Evolutionary conservation across 2,797 vertebrate genomes (phyloP).

Genomic region (Enteromius mattozi): DNA sequence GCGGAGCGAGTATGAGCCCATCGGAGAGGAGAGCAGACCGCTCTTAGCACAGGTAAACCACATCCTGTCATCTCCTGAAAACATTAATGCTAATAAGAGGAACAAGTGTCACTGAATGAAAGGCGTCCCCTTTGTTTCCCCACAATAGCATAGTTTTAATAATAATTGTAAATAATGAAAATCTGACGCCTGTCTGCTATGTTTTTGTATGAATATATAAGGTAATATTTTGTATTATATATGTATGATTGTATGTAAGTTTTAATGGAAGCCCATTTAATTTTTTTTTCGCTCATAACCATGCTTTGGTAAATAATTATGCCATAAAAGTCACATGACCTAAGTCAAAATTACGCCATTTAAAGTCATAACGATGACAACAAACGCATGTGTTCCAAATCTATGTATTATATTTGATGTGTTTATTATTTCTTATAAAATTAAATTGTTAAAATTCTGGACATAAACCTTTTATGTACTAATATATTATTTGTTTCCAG

Average conservation of each 20-base stretch:
- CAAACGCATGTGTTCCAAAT: no score
- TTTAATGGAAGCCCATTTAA: neutral
- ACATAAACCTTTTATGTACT: no score
- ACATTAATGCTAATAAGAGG: neutral
- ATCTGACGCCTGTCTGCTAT: neutral
- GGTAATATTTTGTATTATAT: neutral
- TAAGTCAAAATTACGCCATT: neutral
- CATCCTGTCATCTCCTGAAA: neutral
- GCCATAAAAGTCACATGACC: neutral
- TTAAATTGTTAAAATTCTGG: neutral
- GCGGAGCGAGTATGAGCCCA: conserved; percentile 29
- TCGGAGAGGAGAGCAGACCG: conserved; percentile 21
- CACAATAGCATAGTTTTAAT: neutral
- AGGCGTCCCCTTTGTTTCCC: neutral
- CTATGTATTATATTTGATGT: no score
- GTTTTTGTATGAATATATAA: neutral
- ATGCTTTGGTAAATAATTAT: neutral
- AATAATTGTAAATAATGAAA: neutral
- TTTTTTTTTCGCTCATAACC: neutral
- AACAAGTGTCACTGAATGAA: neutral
- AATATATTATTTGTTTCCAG: neutral
- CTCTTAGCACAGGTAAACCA: conserved; percentile 50
- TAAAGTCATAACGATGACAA: neutral
- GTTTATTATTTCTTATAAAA: neutral
- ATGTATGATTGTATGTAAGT: neutral